Percentiles rank a stretch among this genome's conserved stretches.
These are phyloP conservation scores for Sitta europaea DNA, from an alignment of 2,113 vertebrate genomes.

Conservation along the genomic window DNA sequence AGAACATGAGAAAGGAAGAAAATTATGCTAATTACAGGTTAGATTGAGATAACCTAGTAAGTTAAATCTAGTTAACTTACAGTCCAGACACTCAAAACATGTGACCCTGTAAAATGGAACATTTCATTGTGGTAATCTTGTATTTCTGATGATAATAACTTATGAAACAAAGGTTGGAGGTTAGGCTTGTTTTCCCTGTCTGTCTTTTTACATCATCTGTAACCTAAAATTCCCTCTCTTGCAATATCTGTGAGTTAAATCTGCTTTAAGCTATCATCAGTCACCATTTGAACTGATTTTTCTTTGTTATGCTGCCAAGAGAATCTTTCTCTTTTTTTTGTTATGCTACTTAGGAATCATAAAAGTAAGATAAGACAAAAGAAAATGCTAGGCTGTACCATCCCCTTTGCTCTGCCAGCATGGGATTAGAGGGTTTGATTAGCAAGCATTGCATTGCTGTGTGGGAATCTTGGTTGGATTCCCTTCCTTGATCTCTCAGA, in stretches of 20 bases:
- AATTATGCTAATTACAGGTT: background rate
- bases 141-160: slow-evolving; percentile 44
- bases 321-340: background rate
- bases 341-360: background rate
- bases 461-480: slow-evolving; percentile 25
- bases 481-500: background rate
- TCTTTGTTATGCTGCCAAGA: slow-evolving; percentile 39
- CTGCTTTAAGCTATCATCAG: slow-evolving; percentile 37
- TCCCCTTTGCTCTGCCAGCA: background rate
- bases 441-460: background rate
- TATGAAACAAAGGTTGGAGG: slow-evolving; percentile 47
- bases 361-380: slow-evolving; percentile 10
- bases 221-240: slow-evolving; percentile 37
- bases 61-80: slow-evolving; percentile 18
- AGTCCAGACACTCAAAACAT: background rate
- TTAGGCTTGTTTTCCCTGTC: slow-evolving; percentile 51
- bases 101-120: slow-evolving; percentile 7
- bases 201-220: slow-evolving; percentile 33
- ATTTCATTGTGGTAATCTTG: slow-evolving; percentile 40
- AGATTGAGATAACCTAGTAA: background rate
- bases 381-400: background rate
- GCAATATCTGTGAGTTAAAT: slow-evolving; percentile 22
- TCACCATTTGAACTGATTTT: slow-evolving; percentile 38
- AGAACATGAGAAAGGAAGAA: background rate
- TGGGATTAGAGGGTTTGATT: slow-evolving; percentile 8